Evolutionary conservation across 1,140 invertebrate species (phyloP).

Genomic region (Brachionus sp.): DNA sequence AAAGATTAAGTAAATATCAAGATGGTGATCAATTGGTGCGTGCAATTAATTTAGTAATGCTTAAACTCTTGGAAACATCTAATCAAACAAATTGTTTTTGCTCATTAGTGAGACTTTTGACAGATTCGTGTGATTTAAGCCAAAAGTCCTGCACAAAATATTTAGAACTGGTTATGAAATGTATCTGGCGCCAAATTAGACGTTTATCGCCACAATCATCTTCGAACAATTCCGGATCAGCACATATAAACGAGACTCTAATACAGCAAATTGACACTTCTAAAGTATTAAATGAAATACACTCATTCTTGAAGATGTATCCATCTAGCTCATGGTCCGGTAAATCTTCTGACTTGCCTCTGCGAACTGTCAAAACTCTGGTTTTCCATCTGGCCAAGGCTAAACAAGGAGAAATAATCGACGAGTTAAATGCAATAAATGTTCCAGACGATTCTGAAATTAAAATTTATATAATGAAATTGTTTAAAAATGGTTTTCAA

Average conservation of each 20-base stretch:
- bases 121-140: constrained; percentile 31
- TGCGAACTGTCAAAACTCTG: constrained; percentile 30
- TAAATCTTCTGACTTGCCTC: constrained; percentile 10
- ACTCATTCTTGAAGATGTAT: constrained; percentile 35
- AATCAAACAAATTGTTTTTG: constrained; percentile 35
- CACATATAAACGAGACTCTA: neutral
- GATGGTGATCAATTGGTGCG: constrained; percentile 42
- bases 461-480: constrained; percentile 28
- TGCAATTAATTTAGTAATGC: constrained; percentile 39
- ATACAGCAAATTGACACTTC: constrained; percentile 23
- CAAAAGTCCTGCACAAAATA: constrained; percentile 17
- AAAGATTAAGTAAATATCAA: neutral
- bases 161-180: constrained; percentile 45
- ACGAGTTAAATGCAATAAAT: constrained; percentile 9
- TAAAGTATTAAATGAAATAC: constrained; percentile 44
- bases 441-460: constrained; percentile 2
- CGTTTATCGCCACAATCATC: constrained; percentile 30
- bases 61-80: constrained; percentile 40
- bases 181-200: constrained; percentile 41
- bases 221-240: neutral
- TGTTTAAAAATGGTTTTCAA: constrained; percentile 40
- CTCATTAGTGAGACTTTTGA: constrained; percentile 24
- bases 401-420: constrained; percentile 5
- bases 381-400: constrained; percentile 27
- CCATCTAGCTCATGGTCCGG: constrained; percentile 15